phyloP scores from a whole-genome alignment of 1,140 invertebrate genomes.

The Pseudomyrmex pallidus region DNA sequence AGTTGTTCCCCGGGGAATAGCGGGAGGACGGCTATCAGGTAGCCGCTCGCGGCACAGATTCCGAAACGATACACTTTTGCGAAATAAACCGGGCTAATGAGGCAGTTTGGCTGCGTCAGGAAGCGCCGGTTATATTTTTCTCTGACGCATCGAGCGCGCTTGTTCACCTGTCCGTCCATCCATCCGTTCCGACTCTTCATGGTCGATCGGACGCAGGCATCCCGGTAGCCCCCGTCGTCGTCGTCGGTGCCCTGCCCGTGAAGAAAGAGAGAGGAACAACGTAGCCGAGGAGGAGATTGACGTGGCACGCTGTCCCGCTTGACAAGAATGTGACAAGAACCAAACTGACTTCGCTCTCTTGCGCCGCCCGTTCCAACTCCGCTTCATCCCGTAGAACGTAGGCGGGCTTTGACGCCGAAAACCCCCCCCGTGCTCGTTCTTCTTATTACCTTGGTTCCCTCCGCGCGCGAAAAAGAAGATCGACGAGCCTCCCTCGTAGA shows the following conservation, averaged over 20 bases:
- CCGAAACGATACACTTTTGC: constrained; percentile 70
- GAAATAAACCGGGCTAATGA: constrained; percentile 84
- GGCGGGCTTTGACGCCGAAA: constrained; percentile 59
- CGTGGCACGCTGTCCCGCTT: constrained; percentile 83
- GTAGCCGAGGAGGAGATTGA: constrained; percentile 82
- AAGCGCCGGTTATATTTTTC: constrained; percentile 84
- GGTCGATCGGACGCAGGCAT: constrained; percentile 40
- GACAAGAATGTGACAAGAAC: constrained; percentile 86
- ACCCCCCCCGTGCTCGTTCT: constrained; percentile 54
- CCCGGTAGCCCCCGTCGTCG: constrained; percentile 37
- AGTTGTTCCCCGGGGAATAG: constrained; percentile 13
- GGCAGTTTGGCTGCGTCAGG: constrained; percentile 82
- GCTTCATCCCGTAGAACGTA: constrained; percentile 45
- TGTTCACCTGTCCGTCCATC: constrained; percentile 81
- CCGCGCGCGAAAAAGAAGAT: constrained; percentile 34
- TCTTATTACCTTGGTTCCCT: constrained; percentile 61
- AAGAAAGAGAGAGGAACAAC: constrained; percentile 55
- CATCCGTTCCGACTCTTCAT: constrained; percentile 71
- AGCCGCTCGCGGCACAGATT: constrained; percentile 25
- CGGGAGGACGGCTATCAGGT: background rate
- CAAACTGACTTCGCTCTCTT: constrained; percentile 81
- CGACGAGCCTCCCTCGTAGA: constrained; percentile 10
- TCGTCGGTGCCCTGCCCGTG: background rate
- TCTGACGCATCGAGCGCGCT: constrained; percentile 84
- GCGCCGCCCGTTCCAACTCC: constrained; percentile 55